Evolutionary conservation across 2,888 invertebrate genomes (phyloP), one percentile per base, ranked within the genome.

Genomic region (Caenorhabditis macrosperma): DNA sequence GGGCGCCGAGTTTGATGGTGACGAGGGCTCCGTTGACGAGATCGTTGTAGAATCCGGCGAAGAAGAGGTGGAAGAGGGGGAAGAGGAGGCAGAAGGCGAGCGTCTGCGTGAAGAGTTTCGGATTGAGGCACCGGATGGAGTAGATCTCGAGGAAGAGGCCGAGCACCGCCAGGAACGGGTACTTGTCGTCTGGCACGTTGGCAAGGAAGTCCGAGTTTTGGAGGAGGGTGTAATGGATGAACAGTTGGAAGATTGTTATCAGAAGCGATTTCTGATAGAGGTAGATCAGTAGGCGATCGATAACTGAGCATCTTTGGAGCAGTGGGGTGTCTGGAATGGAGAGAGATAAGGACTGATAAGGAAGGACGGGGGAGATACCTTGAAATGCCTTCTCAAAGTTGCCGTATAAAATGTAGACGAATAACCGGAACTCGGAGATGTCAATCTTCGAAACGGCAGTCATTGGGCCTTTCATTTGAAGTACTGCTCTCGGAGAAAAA

Each of bases 331-430:
- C 77, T 77, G 61, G 30, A 75, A 72, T 35, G n/a, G n/a, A n/a
- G n/a, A n/a, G 17, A 17, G 22, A 38, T 10, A 17, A n/a, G 38
- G 17, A 5, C 24, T 1, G 50, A 38, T 41, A 9, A 41, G 2
- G 4, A 35, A 15, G 2, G 59, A 9, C 33, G 33, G 3, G 46
- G 17, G 46, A 2, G n/a, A n/a, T 20, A 78, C 78, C 78, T 72
- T 78, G 78, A 67, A 78, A 78, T 5, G 78, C 78, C 24, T 78
- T 78, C 33, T 78, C 78, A 12, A 78, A 67, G 28, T 78, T 63
- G 1, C 67, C 72, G 46, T 78, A 72, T n/a, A 78, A 24, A 61
- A 78, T 71, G 44, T 64, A 78, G 24, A 78, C 17, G 2, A 78
- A 30, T 20, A 72, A 41, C 12, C 61, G 72, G 44, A 71, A 69